phyloP scores from a whole-genome alignment of 2,797 vertebrate genomes.

The Karalla daura region DNA sequence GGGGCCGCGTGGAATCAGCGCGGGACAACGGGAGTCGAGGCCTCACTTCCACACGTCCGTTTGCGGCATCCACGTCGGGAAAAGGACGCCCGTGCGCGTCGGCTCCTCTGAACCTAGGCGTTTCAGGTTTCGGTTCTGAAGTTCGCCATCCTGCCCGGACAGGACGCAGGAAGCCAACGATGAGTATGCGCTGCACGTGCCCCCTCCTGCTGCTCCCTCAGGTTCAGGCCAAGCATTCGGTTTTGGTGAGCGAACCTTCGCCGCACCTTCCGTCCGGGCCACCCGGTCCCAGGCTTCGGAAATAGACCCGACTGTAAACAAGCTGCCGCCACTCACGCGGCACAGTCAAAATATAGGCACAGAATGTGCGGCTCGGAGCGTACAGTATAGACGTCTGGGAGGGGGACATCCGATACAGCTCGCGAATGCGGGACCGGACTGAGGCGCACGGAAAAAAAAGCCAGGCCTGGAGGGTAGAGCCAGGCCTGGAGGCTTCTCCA shows the following conservation, averaged over 20 bases:
- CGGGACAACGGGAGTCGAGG: constrained; percentile 2
- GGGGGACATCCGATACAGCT: constrained; percentile 47
- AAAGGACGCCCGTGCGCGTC: neutral
- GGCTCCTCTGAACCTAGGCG: neutral
- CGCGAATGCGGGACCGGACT: constrained; percentile 31
- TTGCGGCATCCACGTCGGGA: no score
- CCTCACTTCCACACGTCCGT: neutral
- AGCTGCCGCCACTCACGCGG: constrained; percentile 49
- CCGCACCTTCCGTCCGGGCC: constrained; percentile 15
- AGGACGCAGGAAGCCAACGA: neutral
- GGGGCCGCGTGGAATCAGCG: neutral
- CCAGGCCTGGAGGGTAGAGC: no score
- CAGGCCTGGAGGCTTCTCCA: constrained; percentile 24
- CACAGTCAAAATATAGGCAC: constrained; percentile 67
- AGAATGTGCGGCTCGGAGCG: constrained; percentile 54
- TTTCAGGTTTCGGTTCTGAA: no score
- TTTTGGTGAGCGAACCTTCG: constrained; percentile 17
- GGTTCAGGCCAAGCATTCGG: constrained; percentile 7
- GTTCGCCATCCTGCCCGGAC: no score
- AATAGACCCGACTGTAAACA: constrained; percentile 70
- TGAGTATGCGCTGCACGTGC: no score
- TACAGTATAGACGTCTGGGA: constrained; percentile 1
- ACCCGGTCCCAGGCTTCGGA: constrained; percentile 42
- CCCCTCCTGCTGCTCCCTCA: neutral
- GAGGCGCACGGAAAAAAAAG: constrained; percentile 3